Base-by-base conservation (phyloP, 2,113 vertebrate species). In the Cinclus mexicanus region DNA sequence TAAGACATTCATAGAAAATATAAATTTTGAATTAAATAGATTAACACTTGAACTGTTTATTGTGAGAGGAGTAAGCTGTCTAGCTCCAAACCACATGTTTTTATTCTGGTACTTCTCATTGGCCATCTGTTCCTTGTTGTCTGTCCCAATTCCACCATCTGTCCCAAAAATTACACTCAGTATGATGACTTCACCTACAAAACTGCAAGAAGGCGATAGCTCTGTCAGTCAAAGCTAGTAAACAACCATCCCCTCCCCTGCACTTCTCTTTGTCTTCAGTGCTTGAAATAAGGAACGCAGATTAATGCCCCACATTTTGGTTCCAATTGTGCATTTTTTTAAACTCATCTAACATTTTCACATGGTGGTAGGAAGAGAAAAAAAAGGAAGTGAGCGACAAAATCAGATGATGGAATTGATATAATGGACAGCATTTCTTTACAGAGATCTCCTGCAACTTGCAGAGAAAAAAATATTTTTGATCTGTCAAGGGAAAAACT, bases 111-210 rank as follows among this genome's bases (percentile, higher is more conserved):
- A 46, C 52, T 92, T 93, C 72, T 92, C 76, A 88, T 25, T 91
- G 76, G 50, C 80, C 60, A 84, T 93, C 76, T 97, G 83, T 71
- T 90, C 69, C 81, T 90, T 94, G 60, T 52, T 91, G 26, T 75
- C 56, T 89, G 86, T 78, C 60, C 83, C 68, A 89, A 2, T 87
- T 86, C 47, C 52, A 78, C 83, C 50, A 70, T 88, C 83, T 93
- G 59, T 59, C 86, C 72, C 42, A 8, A 86, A 75, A 80, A 92
- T 69, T 90, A 11, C 9, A 14, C 14, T 83, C 83, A 74, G 9
- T 12, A 42, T n/a, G 70, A 72, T 53, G 84, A 93, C 53, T 49
- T 88, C 55, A 88, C 67, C 75, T 88, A 72, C 6, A 12, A 68
- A 90, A 83, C 63, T 72, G 31, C 47, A 95, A 94, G 47, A 84